Base-by-base conservation (phyloP, 1,140 invertebrate species). In the Lanistes nyassanus region DNA sequence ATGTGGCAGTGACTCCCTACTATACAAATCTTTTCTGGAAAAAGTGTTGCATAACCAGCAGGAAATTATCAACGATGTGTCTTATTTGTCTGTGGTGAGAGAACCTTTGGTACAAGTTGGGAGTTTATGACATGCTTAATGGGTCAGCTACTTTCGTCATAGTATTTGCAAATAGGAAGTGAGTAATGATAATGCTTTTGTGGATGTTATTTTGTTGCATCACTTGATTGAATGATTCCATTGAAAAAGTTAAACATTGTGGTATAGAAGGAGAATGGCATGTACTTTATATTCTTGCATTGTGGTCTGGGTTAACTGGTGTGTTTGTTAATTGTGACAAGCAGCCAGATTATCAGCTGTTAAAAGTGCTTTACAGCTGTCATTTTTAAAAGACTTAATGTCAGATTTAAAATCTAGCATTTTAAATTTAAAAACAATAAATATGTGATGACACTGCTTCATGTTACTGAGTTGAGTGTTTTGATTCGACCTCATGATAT, bases 51-150 rank as follows among this genome's bases (percentile, higher is more conserved):
- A 56, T 23, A 75, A 75, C 51, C 53, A 60, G 51, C 53, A 71
- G 62, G 78, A 79, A 58, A 68, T 79, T 26, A 68, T 56, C 37
- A 60, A 58, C 26, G 78, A 79, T 51, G n/a, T 36, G 36, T 29
- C 42, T 11, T 76, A 76, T 60, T 53, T 79, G 23, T 31, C 75
- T 34, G 56, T 67, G 36, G 78, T 79, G 39, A 76, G 77, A 60
- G n/a, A 26, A 3, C 51, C 2, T 42, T 64, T 29, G 34, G 5
- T 58, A 7, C 1, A 13, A n/a, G 26, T 56, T 13, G 34, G 51
- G 26, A 5, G 19, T 47, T 5, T 21, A 53, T 66, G 16, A 36
- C 23, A 66, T 13, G 26, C 23, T 36, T 4, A 16, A 29, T 60
- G n/a, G 31, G 58, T 60, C 21, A 31, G 23, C n/a, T n/a, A n/a